These are phyloP conservation scores for Triplophysa rosa DNA, from an alignment of 2,113 vertebrate genomes.

Conservation along the genomic window DNA sequence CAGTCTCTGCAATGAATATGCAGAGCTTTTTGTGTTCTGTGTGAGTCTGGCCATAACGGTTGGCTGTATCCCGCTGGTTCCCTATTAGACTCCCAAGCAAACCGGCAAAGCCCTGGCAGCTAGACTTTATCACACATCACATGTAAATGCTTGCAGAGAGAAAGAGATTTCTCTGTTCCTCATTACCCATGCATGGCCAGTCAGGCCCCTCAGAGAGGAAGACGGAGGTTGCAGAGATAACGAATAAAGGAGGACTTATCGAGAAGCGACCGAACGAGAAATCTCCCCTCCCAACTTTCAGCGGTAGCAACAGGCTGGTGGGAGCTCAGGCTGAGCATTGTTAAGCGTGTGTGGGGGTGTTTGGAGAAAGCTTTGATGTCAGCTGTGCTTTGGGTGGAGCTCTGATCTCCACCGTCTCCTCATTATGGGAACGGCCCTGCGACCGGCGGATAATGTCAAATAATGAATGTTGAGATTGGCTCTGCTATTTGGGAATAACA, in stretches of 20 bases:
- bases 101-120: not conserved
- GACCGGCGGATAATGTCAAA: constrained; percentile 31
- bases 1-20: too few relatives aligned
- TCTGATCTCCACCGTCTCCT: constrained; percentile 38
- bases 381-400: constrained; percentile 29
- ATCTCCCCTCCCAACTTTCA: constrained; percentile 28
- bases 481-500: constrained; percentile 26
- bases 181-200: constrained; percentile 18
- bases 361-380: constrained; percentile 27
- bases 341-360: constrained; percentile 26
- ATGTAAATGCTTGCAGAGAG: not conserved
- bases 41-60: not conserved
- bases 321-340: constrained; percentile 6
- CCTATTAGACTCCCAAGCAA: not conserved
- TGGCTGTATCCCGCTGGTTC: not conserved
- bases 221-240: not conserved
- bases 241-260: not conserved
- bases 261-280: not conserved
- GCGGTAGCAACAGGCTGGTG: constrained; percentile 3
- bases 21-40: too few relatives aligned
- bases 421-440: constrained; percentile 26
- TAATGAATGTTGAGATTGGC: constrained; percentile 30
- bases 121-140: not conserved
- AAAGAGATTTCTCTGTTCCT: not conserved
- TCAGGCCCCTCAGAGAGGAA: constrained; percentile 17